Conservation (phyloP, 2,888 invertebrate species). For the Stegophylla sp. region DNA sequence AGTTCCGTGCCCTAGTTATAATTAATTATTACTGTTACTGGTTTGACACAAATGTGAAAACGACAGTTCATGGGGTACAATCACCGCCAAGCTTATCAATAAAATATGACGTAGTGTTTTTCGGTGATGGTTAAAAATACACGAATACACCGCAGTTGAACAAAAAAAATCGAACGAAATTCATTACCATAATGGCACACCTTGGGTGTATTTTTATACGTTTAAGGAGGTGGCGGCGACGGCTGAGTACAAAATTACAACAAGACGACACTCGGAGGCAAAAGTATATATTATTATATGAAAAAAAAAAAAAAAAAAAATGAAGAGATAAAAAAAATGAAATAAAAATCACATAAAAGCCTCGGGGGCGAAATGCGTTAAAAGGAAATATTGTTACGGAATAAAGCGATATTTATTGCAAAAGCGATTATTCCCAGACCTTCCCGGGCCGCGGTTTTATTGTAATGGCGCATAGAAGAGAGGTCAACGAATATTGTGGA, state of each 20-base stretch:
- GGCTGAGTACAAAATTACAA: neutral
- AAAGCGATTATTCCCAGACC: conserved; percentile 47
- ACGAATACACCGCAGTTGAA: neutral
- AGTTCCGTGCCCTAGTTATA: neutral
- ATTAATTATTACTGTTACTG: neutral
- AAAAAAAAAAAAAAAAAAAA: conserved; percentile 18
- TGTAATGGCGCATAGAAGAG: conserved; percentile 29
- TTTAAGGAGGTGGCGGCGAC: neutral
- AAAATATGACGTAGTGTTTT: neutral
- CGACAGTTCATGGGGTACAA: neutral
- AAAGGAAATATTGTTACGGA: conserved; percentile 54
- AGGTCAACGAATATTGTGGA: conserved; percentile 29
- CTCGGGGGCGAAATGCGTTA: conserved; percentile 47
- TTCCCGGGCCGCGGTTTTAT: neutral
- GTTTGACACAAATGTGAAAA: neutral
- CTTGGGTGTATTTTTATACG: conserved; percentile 9
- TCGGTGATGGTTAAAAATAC: neutral
- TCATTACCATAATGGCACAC: conserved; percentile 22
- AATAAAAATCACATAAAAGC: conserved; percentile 48
- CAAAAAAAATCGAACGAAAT: neutral
- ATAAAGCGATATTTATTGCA: conserved; percentile 56
- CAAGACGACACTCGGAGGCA: conserved; percentile 19
- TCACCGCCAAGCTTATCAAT: neutral
- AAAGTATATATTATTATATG: neutral
- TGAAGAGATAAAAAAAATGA: conserved; percentile 37